Evolutionary conservation across 2,888 invertebrate species (phyloP).

Genomic region (Chironomus tentans): DNA sequence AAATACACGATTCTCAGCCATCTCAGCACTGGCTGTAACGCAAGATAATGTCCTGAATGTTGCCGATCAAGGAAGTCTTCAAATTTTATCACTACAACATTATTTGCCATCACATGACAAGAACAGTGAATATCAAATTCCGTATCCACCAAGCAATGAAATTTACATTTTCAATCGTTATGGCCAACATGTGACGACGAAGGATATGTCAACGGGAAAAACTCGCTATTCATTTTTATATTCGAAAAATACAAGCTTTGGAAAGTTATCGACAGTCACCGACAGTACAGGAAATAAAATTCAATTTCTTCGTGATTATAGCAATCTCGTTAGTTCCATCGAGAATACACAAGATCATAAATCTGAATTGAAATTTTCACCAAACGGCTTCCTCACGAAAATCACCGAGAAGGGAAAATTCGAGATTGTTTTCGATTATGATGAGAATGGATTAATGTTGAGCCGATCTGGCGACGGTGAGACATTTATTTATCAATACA

Average conservation of each 20-base stretch:
- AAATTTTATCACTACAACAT: slow-evolving; percentile 76
- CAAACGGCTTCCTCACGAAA: slow-evolving; percentile 82
- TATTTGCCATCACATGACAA: slow-evolving; percentile 80
- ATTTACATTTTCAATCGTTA: slow-evolving; percentile 88
- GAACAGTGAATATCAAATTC: slow-evolving; percentile 86
- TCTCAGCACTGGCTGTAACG: slow-evolving; percentile 84
- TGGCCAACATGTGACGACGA: slow-evolving; percentile 92
- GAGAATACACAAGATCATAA: slow-evolving; percentile 92
- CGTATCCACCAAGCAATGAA: slow-evolving; percentile 88
- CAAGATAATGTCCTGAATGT: slow-evolving; percentile 94
- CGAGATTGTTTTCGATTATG: slow-evolving; percentile 84
- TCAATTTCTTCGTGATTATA: slow-evolving; percentile 83
- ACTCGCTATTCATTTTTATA: slow-evolving; percentile 92
- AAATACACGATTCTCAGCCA: slow-evolving; percentile 80
- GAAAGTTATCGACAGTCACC: slow-evolving; percentile 85
- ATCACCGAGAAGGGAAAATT: slow-evolving; percentile 81
- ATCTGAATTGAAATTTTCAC: slow-evolving; percentile 83
- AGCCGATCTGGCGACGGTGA: slow-evolving; percentile 77
- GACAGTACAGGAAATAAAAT: slow-evolving; percentile 91
- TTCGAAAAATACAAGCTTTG: slow-evolving; percentile 93
- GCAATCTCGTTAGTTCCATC: slow-evolving; percentile 84
- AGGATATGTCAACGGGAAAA: slow-evolving; percentile 89
- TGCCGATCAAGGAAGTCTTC: slow-evolving; percentile 85
- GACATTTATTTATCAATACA: slow-evolving; percentile 85
- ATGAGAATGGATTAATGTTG: slow-evolving; percentile 78